These are phyloP conservation scores for Agelaius tricolor DNA, from an alignment of 2,113 vertebrate species.

Conservation along the genomic window DNA sequence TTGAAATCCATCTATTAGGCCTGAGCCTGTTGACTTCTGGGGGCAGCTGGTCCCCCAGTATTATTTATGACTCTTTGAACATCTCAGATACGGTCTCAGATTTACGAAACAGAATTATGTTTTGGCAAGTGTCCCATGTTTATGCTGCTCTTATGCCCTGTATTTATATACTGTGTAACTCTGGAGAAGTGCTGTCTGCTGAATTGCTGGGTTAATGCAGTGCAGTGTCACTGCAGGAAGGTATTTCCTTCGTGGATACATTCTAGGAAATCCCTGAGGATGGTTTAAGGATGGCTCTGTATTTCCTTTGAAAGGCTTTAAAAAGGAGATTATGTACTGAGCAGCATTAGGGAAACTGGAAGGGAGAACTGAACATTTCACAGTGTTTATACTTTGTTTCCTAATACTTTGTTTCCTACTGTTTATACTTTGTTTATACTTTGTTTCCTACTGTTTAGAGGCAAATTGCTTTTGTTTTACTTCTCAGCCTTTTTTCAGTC, in stretches of 20 bases:
- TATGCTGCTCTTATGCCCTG: neutral
- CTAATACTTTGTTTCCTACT: neutral
- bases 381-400: neutral
- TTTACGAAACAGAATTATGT: neutral
- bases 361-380: neutral
- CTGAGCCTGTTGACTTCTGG: neutral
- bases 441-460: neutral
- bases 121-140: slow-evolving; percentile 23
- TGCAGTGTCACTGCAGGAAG: neutral
- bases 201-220: neutral
- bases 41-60: neutral
- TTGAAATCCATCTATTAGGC: slow-evolving; percentile 31
- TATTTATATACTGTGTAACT: neutral
- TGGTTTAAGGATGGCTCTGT: neutral
- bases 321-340: neutral
- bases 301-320: neutral
- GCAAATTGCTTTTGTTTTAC: neutral
- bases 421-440: neutral
- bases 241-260: neutral
- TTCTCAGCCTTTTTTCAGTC: neutral
- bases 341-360: neutral
- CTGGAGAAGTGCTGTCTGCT: neutral
- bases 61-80: slow-evolving; percentile 25
- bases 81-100: neutral
- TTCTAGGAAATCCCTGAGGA: neutral